These are phyloP conservation scores for Eudemis profundana DNA, from an alignment of 2,888 invertebrate genomes.

Conservation along the genomic window DNA sequence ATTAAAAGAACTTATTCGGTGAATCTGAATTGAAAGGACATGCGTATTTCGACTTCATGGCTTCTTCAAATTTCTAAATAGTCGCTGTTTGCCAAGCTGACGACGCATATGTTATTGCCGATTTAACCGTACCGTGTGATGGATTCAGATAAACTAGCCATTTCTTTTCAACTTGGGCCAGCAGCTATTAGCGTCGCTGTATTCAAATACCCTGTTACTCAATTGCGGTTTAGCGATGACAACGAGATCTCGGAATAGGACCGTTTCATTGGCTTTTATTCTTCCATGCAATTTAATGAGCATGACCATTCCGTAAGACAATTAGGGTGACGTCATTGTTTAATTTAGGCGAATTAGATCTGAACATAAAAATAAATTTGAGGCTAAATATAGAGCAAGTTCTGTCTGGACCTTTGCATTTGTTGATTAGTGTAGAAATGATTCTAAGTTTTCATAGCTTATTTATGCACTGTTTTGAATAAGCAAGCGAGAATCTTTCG, in stretches of 20 bases:
- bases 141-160: background rate
- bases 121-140: too few relatives aligned
- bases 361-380: background rate
- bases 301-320: constrained; percentile 3
- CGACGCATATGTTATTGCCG: too few relatives aligned
- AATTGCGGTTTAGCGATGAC: constrained; percentile 75
- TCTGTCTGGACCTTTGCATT: background rate
- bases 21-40: too few relatives aligned
- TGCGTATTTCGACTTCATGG: too few relatives aligned
- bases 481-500: too few relatives aligned
- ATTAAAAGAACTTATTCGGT: too few relatives aligned
- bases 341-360: constrained; percentile 1
- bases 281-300: constrained; percentile 24
- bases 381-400: constrained; percentile 13
- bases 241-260: constrained; percentile 65
- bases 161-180: constrained; percentile 55
- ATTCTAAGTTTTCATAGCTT: too few relatives aligned
- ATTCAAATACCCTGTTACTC: constrained; percentile 79
- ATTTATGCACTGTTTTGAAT: too few relatives aligned
- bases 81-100: too few relatives aligned
- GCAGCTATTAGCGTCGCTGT: constrained; percentile 54
- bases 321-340: background rate
- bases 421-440: background rate
- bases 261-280: constrained; percentile 46
- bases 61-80: too few relatives aligned